Base-by-base conservation (phyloP, 2,888 invertebrate genomes). In the Latrodectus hesperus region DNA sequence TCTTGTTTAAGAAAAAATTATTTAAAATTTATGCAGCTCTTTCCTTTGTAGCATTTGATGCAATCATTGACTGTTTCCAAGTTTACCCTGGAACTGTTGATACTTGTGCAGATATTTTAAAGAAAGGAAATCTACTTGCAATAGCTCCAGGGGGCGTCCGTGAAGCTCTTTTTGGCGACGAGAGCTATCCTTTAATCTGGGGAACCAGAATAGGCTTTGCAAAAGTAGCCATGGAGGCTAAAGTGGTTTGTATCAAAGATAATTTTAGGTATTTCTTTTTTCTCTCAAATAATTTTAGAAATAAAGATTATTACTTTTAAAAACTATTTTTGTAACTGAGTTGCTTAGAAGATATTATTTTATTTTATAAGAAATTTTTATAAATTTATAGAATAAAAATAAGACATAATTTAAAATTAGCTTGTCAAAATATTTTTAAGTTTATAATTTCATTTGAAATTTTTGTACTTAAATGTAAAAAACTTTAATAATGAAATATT, bases 131-230 rank as follows among this genome's bases (percentile, higher is more conserved):
- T 92, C 92, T 98, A 78, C 93, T 99, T 53, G 97, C 97, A 9
- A 98, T 99, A 90, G 96, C 98, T 0, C 99, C 99, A 14, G 99
- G 99, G 71, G 98, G 97, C 49, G 97, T 97, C 0, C 96, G 96
- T 91, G 99, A 99, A 93, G 98, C 99, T 10, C 96, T 98, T 92
- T 99, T 99, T 93, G 96, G 98, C 5, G 96, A 97, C 92, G 95
- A 97, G 92, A 96, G 95, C 92, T 98, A 98, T 92, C 94, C 95
- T 90, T 93, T 99, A 67, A 94, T 98, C 93, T 99, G 99, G 99
- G 97, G 97, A 90, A 95, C 95, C 90, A 94, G 99, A 90, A 93
- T 96, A 84, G 99, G 99, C 0, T 99, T 99, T 93, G 99, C 99
- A 0, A 98, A 98, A 93, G 98, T 98, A 68, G 98, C 99, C 0